Conservation (phyloP, 2,113 vertebrate species). For the Hippocampus comes region DNA sequence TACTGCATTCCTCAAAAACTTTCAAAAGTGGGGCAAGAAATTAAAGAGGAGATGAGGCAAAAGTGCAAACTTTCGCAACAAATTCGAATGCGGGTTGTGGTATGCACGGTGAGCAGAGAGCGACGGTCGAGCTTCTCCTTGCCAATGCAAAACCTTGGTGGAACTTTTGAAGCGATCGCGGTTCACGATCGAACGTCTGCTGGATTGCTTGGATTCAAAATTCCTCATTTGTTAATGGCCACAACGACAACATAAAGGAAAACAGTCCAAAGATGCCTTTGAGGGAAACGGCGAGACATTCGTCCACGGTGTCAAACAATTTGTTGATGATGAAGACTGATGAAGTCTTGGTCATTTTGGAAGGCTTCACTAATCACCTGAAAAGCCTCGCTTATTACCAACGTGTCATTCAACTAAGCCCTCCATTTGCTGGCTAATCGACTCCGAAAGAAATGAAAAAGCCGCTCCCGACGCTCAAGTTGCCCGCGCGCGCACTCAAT, state of each 20-base stretch:
- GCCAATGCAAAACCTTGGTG: too few species aligned
- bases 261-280: not conserved
- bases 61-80: too few species aligned
- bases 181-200: not conserved
- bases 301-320: not conserved
- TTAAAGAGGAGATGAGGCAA: too few species aligned
- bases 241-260: not conserved
- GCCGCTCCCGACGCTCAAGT: not conserved
- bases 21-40: too few species aligned
- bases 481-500: not conserved
- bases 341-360: not conserved
- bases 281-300: not conserved
- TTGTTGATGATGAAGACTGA: not conserved
- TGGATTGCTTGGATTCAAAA: not conserved
- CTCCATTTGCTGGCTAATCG: constrained; percentile 50
- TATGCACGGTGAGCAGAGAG: too few species aligned
- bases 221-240: not conserved
- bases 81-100: too few species aligned
- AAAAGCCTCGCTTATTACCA: constrained; percentile 34
- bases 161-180: too few species aligned
- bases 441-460: constrained; percentile 6
- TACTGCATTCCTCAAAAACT: too few species aligned
- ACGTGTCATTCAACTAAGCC: constrained; percentile 29
- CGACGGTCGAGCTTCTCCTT: too few species aligned
- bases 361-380: constrained; percentile 25